Percentiles rank a stretch among this genome's conserved stretches.
phyloP scores from a whole-genome alignment of 35 echinoderm and acorn worm genomes.

The Lytechinus pictus region DNA sequence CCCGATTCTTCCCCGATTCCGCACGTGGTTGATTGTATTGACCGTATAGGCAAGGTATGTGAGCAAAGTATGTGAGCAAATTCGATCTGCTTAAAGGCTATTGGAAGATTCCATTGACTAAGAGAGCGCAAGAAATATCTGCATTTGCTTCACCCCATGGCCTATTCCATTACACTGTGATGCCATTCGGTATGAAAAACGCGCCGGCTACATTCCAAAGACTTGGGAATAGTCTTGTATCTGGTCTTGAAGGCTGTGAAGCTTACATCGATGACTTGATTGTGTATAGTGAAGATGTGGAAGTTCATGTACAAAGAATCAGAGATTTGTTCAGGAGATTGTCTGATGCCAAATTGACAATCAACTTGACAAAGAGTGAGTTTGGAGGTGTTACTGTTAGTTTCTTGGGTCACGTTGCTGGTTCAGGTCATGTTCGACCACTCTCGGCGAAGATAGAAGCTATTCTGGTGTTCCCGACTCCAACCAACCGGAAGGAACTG shows the following conservation, averaged over 20 bases:
- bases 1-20: conserved; percentile 80
- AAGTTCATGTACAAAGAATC: conserved; percentile 57
- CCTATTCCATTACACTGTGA: conserved; percentile 63
- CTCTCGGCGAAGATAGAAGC: too few species aligned
- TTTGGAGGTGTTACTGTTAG: too few species aligned
- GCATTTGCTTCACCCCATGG: conserved; percentile 67
- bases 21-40: conserved; percentile 72
- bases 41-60: conserved; percentile 45
- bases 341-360: conserved; percentile 53
- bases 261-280: conserved; percentile 77
- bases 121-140: conserved; percentile 59
- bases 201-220: conserved; percentile 77
- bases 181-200: conserved; percentile 89
- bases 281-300: conserved; percentile 55
- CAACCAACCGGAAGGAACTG: conserved; percentile 41
- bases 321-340: conserved; percentile 55
- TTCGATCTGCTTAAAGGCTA: conserved; percentile 74
- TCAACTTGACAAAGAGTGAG: conserved; percentile 24
- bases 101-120: conserved; percentile 52
- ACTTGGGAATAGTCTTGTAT: conserved; percentile 47
- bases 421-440: too few species aligned
- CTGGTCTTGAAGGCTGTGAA: conserved; percentile 49
- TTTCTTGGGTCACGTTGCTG: too few species aligned
- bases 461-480: conserved; percentile 50
- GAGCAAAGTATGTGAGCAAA: conserved; percentile 76